These are phyloP conservation scores for Arge pagana DNA, from an alignment of 2,888 invertebrate species.

Conservation along the genomic window DNA sequence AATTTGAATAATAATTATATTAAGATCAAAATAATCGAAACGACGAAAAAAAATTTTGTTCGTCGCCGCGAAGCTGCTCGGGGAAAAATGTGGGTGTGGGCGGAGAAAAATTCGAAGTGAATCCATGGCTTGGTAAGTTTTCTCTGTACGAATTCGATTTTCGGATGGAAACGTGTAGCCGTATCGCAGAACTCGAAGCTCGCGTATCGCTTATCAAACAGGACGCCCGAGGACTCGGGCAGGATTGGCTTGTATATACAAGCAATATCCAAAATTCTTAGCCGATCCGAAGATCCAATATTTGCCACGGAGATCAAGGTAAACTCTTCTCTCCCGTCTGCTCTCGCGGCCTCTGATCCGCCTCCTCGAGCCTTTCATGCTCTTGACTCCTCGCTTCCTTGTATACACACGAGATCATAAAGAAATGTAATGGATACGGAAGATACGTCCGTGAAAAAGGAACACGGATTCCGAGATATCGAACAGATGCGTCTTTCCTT, in stretches of 20 bases:
- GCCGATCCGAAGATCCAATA: slow-evolving; percentile 50
- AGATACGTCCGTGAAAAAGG: slow-evolving; percentile 8
- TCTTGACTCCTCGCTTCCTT: slow-evolving; percentile 22
- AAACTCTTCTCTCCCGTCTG: slow-evolving; percentile 27
- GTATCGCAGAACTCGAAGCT: no score
- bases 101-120: no score
- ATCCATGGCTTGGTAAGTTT: no score
- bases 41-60: no score
- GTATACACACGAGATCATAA: slow-evolving; percentile 27
- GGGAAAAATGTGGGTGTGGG: no score
- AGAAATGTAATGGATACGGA: slow-evolving; percentile 5
- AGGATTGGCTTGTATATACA: slow-evolving; percentile 32
- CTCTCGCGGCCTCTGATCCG: slow-evolving; percentile 9
- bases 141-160: no score
- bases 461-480: no score
- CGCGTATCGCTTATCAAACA: no score
- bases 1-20: no score
- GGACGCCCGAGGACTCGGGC: slow-evolving; percentile 11
- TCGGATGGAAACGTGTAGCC: no score
- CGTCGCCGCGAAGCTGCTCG: no score
- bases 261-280: slow-evolving; percentile 51
- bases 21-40: no score
- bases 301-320: slow-evolving; percentile 50
- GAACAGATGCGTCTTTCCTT: background rate
- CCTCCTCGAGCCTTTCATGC: slow-evolving; percentile 14